phyloP scores from a whole-genome alignment of 1,140 invertebrate genomes.

The Neelides sp. region DNA sequence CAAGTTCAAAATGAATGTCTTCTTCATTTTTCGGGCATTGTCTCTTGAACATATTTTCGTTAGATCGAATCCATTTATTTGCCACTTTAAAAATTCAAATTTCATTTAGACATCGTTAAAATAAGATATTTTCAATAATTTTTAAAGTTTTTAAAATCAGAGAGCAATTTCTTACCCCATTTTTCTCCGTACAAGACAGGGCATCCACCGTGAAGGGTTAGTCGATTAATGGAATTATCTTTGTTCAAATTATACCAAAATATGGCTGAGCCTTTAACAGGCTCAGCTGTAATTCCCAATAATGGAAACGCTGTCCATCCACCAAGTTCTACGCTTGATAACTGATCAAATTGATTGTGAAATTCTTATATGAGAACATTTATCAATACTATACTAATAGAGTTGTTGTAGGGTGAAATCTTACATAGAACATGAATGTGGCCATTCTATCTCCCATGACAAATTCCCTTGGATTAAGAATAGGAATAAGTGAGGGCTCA shows the following conservation, averaged over 20 bases:
- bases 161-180: conserved; percentile 13
- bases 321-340: background rate
- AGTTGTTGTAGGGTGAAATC: too few species aligned
- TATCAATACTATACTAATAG: too few species aligned
- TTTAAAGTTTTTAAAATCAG: background rate
- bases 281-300: conserved; percentile 22
- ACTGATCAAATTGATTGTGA: too few species aligned
- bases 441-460: too few species aligned
- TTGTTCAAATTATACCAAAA: conserved; percentile 33
- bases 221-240: conserved; percentile 28
- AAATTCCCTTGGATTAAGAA: too few species aligned
- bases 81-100: conserved; percentile 10
- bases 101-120: background rate
- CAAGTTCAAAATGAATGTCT: too few species aligned
- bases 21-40: too few species aligned
- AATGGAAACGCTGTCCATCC: background rate
- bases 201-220: conserved; percentile 32
- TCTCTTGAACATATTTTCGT: too few species aligned
- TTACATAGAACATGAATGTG: too few species aligned
- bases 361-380: too few species aligned
- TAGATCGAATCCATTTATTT: conserved; percentile 22
- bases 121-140: background rate
- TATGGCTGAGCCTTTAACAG: conserved; percentile 31
- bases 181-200: conserved; percentile 31
- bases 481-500: too few species aligned